These are phyloP conservation scores for Hyphantria cunea DNA, from an alignment of 1,140 invertebrate species.

Conservation along the genomic window DNA sequence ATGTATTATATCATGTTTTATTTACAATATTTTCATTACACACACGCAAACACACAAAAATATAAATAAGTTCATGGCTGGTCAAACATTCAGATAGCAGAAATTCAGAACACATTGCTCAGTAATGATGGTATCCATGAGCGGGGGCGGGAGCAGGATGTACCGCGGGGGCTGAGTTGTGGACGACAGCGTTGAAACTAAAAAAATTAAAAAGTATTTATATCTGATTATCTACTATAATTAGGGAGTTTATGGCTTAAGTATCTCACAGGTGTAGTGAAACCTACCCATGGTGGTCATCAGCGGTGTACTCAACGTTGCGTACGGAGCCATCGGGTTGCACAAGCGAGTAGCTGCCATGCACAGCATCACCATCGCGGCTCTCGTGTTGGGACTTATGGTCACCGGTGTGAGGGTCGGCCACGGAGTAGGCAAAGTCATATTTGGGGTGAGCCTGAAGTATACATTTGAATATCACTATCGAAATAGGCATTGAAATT, in stretches of 20 bases:
- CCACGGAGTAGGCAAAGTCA: slow-evolving; percentile 80
- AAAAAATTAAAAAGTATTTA: slow-evolving; percentile 4
- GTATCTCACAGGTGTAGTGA: too few relatives aligned
- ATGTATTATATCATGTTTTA: too few relatives aligned
- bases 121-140: slow-evolving; percentile 35
- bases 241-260: too few relatives aligned
- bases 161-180: slow-evolving; percentile 35
- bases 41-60: too few relatives aligned
- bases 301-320: slow-evolving; percentile 73
- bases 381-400: slow-evolving; percentile 60
- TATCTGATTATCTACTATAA: too few relatives aligned
- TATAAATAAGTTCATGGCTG: too few relatives aligned
- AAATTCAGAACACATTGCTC: too few relatives aligned
- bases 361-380: slow-evolving; percentile 63
- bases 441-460: slow-evolving; percentile 64
- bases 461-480: slow-evolving; percentile 4
- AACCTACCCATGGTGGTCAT: slow-evolving; percentile 66
- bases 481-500: not conserved
- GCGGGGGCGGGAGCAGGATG: slow-evolving; percentile 27
- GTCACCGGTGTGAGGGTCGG: slow-evolving; percentile 72
- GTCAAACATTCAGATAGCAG: too few relatives aligned
- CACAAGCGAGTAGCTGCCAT: slow-evolving; percentile 68
- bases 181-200: slow-evolving; percentile 37
- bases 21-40: too few relatives aligned
- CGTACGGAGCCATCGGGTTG: slow-evolving; percentile 75